A percentile compares a stretch with the other conserved stretches of the same genome.
Conservation (phyloP, 2,797 vertebrate species). For the Pagetopsis macropterus region DNA sequence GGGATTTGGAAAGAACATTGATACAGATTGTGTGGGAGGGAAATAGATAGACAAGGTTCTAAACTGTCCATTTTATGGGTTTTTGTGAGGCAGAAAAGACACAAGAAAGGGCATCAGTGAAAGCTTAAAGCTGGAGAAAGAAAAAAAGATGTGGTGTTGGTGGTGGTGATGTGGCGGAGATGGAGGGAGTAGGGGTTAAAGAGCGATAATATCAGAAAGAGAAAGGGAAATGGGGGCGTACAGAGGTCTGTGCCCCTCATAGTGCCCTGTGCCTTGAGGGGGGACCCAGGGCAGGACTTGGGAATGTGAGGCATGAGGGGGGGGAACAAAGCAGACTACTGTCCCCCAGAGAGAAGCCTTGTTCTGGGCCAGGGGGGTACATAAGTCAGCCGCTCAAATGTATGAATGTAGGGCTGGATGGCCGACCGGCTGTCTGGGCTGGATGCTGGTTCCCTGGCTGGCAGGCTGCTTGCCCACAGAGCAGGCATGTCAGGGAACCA, state of each 20-base stretch:
- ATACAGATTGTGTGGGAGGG: slow-evolving; percentile 33
- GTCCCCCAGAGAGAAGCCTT: slow-evolving; percentile 84
- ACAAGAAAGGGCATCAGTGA: slow-evolving; percentile 55
- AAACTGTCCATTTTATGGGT: slow-evolving; percentile 58
- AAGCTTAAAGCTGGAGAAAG: slow-evolving; percentile 35
- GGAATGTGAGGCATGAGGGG: slow-evolving; percentile 83
- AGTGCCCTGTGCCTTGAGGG: slow-evolving; percentile 74
- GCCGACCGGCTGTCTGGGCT: slow-evolving; percentile 59
- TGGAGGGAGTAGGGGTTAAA: slow-evolving; percentile 20
- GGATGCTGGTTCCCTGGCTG: slow-evolving; percentile 55
- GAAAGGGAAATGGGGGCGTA: slow-evolving; percentile 61
- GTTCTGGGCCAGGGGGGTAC: slow-evolving; percentile 72
- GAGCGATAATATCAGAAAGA: slow-evolving; percentile 66
- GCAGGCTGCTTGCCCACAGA: slow-evolving; percentile 64
- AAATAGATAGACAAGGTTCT: slow-evolving; percentile 42
- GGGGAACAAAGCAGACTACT: slow-evolving; percentile 83
- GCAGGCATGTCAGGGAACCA: slow-evolving; percentile 65
- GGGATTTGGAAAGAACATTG: neutral
- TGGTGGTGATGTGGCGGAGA: neutral
- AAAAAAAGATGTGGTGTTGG: slow-evolving; percentile 14
- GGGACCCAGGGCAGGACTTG: slow-evolving; percentile 76
- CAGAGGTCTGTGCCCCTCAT: slow-evolving; percentile 69
- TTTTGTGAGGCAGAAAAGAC: slow-evolving; percentile 35
- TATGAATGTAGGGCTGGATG: slow-evolving; percentile 66
- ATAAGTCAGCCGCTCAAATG: slow-evolving; percentile 65